These are phyloP conservation scores for Rhadinocentrus ornatus DNA, from an alignment of 2,797 vertebrate species.

Conservation along the genomic window DNA sequence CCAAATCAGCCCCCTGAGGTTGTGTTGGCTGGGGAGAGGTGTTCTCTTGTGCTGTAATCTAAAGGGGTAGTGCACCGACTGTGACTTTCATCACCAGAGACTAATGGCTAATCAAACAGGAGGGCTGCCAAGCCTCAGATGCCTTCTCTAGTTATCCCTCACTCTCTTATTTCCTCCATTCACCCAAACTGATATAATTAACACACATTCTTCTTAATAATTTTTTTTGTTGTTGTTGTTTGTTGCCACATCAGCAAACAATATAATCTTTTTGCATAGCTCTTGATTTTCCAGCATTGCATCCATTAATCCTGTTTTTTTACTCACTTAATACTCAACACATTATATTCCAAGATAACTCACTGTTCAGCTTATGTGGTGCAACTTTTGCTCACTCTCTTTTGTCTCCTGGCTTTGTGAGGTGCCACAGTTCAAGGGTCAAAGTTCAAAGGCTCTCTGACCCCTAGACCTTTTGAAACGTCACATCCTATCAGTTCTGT, in stretches of 20 bases:
- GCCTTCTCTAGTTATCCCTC: constrained; percentile 45
- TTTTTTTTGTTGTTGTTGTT: constrained; percentile 8
- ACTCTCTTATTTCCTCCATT: constrained; percentile 39
- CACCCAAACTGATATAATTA: constrained; percentile 42
- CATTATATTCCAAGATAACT: background rate
- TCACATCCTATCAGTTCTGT: constrained; percentile 75
- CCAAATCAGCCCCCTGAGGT: constrained; percentile 83
- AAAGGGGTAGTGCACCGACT: constrained; percentile 67
- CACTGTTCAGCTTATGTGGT: constrained; percentile 32
- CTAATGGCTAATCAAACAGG: constrained; percentile 79
- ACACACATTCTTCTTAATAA: constrained; percentile 6
- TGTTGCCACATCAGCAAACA: constrained; percentile 16
- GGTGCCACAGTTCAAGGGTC: constrained; percentile 65
- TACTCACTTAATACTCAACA: constrained; percentile 6
- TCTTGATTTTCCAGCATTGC: background rate
- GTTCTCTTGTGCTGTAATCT: constrained; percentile 77
- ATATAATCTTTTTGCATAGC: background rate
- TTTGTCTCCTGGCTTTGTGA: constrained; percentile 73
- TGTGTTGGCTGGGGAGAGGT: constrained; percentile 65
- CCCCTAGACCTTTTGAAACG: constrained; percentile 75
- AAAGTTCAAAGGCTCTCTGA: constrained; percentile 78
- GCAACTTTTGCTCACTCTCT: constrained; percentile 43
- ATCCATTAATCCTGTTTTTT: background rate
- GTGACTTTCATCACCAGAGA: constrained; percentile 70
- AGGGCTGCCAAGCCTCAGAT: constrained; percentile 49